These are phyloP conservation scores for Arvicanthis niloticus DNA, from an alignment of 2,113 vertebrate species.

Conservation along the genomic window DNA sequence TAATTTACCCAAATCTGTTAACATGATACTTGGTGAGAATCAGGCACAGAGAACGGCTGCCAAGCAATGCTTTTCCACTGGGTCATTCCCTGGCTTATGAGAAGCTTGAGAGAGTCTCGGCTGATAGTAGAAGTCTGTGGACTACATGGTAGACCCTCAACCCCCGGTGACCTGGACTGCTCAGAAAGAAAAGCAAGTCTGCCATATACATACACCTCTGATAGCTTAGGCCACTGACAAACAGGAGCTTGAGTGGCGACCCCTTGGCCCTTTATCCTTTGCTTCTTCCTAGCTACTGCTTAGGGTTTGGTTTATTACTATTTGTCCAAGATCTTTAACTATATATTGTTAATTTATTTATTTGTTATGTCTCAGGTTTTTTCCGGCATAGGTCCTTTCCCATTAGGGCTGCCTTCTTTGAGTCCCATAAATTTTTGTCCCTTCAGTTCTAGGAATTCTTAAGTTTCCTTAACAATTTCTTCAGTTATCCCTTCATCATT, in stretches of 20 bases:
- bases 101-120: neutral
- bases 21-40: neutral
- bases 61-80: neutral
- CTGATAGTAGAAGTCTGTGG: neutral
- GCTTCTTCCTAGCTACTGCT: neutral
- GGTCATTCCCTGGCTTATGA: neutral
- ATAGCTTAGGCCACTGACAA: neutral
- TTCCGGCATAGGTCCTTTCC: too few relatives aligned
- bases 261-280: neutral
- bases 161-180: neutral
- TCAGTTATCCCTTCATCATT: neutral
- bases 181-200: neutral
- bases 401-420: neutral
- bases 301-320: neutral
- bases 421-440: neutral
- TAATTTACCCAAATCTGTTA: slow-evolving; percentile 33
- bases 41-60: neutral
- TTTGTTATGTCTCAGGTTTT: neutral
- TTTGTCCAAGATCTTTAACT: neutral
- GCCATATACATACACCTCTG: neutral
- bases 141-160: neutral
- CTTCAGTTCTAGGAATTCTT: neutral
- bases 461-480: neutral
- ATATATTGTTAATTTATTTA: neutral
- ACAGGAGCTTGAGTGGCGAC: too few relatives aligned